Evolutionary conservation across 1,140 invertebrate species (phyloP).

Genomic region (Vanessa atalanta): DNA sequence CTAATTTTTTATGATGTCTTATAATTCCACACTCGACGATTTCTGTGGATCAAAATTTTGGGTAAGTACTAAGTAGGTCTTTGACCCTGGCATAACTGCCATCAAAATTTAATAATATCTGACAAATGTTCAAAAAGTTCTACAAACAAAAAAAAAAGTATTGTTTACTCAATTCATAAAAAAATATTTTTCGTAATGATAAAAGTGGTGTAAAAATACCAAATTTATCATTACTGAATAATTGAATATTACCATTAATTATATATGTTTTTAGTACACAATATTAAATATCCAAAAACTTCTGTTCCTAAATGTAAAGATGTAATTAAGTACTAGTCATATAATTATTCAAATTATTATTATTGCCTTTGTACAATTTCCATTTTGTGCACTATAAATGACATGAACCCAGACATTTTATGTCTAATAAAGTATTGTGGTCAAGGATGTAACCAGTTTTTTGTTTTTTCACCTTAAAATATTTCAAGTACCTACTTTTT

Average conservation of each 20-base stretch:
- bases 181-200: no score
- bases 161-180: no score
- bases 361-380: slow-evolving; percentile 3
- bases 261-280: no score
- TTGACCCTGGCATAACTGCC: slow-evolving; percentile 44
- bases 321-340: neutral
- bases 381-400: neutral
- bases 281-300: no score
- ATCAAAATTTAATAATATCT: neutral
- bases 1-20: slow-evolving; percentile 62
- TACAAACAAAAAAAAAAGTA: no score
- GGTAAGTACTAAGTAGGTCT: slow-evolving; percentile 83
- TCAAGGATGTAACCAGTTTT: slow-evolving; percentile 33
- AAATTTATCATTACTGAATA: no score
- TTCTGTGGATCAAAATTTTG: slow-evolving; percentile 85
- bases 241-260: no score
- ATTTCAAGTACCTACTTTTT: neutral
- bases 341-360: no score
- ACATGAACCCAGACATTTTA: slow-evolving; percentile 37
- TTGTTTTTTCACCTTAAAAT: neutral
- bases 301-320: no score
- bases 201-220: no score
- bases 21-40: slow-evolving; percentile 80
- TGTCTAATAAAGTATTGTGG: slow-evolving; percentile 27
- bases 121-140: no score